phyloP scores from a whole-genome alignment of 2,888 invertebrate genomes.

The Callyntrura guangdongensis region DNA sequence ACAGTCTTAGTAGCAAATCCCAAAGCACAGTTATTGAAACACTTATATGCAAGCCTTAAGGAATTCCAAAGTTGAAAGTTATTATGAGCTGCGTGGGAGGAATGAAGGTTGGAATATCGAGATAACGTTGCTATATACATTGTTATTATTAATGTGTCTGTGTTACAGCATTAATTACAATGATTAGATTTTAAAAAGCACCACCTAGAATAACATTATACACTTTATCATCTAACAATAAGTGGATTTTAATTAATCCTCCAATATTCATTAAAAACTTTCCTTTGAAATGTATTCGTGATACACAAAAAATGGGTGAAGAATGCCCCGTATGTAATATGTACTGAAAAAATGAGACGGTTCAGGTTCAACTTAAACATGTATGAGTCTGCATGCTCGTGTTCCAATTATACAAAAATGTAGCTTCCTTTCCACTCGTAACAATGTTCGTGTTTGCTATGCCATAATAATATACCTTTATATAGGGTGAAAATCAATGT shows the following conservation, averaged over 20 bases:
- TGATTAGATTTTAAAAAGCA: slow-evolving; percentile 2
- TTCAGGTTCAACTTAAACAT: slow-evolving; percentile 7
- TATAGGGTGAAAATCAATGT: background rate
- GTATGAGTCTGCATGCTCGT: slow-evolving; percentile 21
- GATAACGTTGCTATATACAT: background rate
- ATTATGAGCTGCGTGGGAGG: background rate
- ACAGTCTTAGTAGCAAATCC: background rate
- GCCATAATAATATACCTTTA: background rate
- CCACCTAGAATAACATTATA: background rate
- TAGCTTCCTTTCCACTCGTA: slow-evolving; percentile 17
- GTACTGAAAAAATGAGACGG: background rate
- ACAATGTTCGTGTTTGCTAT: background rate
- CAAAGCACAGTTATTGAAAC: background rate
- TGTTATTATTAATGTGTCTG: slow-evolving; percentile 4
- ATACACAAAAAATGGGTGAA: too few species aligned
- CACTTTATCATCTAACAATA: background rate
- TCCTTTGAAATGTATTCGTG: background rate
- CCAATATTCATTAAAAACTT: background rate
- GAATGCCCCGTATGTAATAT: background rate
- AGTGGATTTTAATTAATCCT: too few species aligned
- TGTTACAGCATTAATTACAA: slow-evolving; percentile 20
- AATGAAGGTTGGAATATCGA: background rate
- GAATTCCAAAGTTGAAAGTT: background rate
- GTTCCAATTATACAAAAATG: slow-evolving; percentile 2
- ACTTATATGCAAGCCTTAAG: slow-evolving; percentile 35